A percentile compares a stretch with the other conserved stretches of the same genome.
phyloP scores from a whole-genome alignment of 2,888 invertebrate genomes.

The Bhutanitis thaidina region DNA sequence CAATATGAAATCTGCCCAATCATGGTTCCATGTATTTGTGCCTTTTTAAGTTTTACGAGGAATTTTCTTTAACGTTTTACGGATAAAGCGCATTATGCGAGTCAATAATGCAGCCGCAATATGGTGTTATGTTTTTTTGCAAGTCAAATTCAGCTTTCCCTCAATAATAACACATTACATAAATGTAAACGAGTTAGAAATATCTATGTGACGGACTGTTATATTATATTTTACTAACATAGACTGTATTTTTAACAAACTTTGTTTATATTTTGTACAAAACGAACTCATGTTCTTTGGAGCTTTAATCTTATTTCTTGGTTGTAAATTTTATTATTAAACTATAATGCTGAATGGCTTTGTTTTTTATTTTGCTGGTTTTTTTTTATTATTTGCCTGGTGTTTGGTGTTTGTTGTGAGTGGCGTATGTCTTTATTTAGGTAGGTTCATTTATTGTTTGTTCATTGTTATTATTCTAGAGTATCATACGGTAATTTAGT shows the following conservation, averaged over 20 bases:
- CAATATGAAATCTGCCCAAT: neutral
- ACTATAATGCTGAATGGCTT: slow-evolving; percentile 73
- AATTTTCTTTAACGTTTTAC: slow-evolving; percentile 2
- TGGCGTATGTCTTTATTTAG: slow-evolving; percentile 41
- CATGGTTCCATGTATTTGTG: slow-evolving; percentile 8
- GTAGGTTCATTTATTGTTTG: slow-evolving; percentile 52
- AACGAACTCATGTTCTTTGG: slow-evolving; percentile 70
- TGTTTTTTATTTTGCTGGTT: slow-evolving; percentile 61
- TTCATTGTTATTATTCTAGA: too few species aligned
- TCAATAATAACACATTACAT: slow-evolving; percentile 9
- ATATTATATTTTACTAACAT: slow-evolving; percentile 24
- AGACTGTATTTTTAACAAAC: slow-evolving; percentile 22
- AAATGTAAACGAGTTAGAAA: slow-evolving; percentile 1
- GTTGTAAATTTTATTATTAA: slow-evolving; percentile 77
- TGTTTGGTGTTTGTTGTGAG: slow-evolving; percentile 52
- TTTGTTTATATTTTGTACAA: slow-evolving; percentile 53
- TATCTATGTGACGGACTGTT: slow-evolving; percentile 24
- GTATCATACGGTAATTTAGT: too few species aligned
- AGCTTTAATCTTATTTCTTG: slow-evolving; percentile 75
- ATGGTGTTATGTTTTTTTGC: slow-evolving; percentile 12
- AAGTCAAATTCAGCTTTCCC: slow-evolving; percentile 16
- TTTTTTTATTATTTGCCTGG: slow-evolving; percentile 54
- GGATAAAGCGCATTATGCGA: slow-evolving; percentile 1
- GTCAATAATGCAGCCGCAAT: slow-evolving; percentile 14
- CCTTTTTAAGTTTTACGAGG: neutral